Conservation (phyloP, 2,797 vertebrate genomes). For the Carapus acus region DNA sequence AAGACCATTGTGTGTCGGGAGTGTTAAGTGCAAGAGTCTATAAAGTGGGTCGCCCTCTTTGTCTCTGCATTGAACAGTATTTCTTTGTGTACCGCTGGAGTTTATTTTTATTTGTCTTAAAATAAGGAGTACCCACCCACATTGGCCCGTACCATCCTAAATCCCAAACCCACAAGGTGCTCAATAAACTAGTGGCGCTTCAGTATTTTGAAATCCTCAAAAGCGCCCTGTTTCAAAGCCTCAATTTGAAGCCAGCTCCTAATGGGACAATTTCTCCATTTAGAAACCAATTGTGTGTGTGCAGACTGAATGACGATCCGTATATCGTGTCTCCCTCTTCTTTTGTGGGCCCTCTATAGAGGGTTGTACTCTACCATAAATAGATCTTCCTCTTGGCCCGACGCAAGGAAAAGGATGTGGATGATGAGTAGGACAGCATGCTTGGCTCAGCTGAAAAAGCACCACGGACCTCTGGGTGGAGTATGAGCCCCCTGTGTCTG, state of each 20-base stretch:
- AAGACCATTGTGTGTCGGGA: no score
- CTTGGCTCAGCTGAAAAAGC: conserved; percentile 24
- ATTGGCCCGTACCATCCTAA: conserved; percentile 9
- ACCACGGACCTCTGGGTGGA: conserved; percentile 34
- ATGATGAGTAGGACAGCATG: conserved; percentile 33
- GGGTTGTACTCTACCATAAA: conserved; percentile 45
- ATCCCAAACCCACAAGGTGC: conserved; percentile 50
- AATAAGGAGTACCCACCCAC: conserved; percentile 40
- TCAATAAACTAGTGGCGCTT: conserved; percentile 26
- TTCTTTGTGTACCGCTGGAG: conserved; percentile 38
- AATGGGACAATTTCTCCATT: conserved; percentile 8
- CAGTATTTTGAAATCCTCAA: conserved; percentile 37
- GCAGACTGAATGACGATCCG: conserved; percentile 19
- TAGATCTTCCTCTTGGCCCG: conserved; percentile 50
- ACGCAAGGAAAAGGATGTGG: conserved; percentile 52
- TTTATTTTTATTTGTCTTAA: conserved; percentile 59
- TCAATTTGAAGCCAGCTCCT: conserved; percentile 4
- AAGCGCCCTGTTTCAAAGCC: conserved; percentile 41
- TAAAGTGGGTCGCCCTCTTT: no score
- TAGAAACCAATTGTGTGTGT: conserved; percentile 25
- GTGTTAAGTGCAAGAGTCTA: no score
- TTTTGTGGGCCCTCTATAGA: conserved; percentile 18
- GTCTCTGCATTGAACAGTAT: conserved; percentile 21
- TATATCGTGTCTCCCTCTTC: conserved; percentile 39
- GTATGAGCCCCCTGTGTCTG: conserved; percentile 45